These are phyloP conservation scores for Aphelocoma californica DNA, from an alignment of 2,797 vertebrate genomes.

Conservation along the genomic window DNA sequence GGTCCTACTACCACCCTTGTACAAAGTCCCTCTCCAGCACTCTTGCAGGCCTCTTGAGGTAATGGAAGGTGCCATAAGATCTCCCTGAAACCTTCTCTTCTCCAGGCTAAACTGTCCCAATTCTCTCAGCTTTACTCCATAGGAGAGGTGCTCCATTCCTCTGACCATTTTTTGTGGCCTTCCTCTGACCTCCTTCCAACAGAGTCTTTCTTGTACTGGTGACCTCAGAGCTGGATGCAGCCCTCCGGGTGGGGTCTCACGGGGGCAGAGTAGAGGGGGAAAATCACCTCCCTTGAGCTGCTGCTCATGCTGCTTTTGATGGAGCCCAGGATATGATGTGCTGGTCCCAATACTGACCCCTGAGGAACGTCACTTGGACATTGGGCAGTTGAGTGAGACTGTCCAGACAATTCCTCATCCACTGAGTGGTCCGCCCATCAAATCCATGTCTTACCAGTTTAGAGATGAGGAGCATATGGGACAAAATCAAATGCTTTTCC, in stretches of 20 bases:
- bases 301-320: not conserved
- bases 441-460: not conserved
- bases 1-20: too few species aligned
- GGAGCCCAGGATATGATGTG: not conserved
- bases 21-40: not conserved
- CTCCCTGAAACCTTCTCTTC: not conserved
- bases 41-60: not conserved
- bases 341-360: accelerated
- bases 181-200: not conserved
- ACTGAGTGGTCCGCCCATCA: not conserved
- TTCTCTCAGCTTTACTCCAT: too few species aligned
- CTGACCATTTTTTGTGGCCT: not conserved
- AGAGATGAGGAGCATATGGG: not conserved
- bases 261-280: accelerated
- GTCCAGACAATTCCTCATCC: not conserved
- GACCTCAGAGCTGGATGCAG: not conserved
- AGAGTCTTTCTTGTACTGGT: not conserved
- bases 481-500: not conserved
- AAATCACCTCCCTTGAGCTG: accelerated
- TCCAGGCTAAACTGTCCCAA: not conserved
- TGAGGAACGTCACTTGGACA: not conserved
- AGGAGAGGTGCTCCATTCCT: not conserved
- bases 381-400: not conserved
- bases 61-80: not conserved
- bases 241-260: not conserved